These are phyloP conservation scores for Drosophila insularis DNA, from an alignment of 1,140 invertebrate species.

Conservation along the genomic window DNA sequence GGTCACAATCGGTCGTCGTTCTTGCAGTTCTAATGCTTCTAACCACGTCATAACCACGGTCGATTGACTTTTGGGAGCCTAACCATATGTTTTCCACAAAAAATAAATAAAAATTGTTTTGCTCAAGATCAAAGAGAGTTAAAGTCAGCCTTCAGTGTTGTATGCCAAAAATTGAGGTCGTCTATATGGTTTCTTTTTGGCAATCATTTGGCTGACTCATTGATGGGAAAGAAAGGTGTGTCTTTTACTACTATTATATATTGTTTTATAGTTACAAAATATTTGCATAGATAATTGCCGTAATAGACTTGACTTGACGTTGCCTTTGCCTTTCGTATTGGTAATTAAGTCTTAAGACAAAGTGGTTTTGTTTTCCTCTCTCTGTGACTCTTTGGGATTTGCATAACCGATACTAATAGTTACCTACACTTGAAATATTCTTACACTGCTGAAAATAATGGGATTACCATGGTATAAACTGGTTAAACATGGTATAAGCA, in stretches of 20 bases:
- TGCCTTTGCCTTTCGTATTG: constrained; percentile 7
- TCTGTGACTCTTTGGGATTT: not conserved
- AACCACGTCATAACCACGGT: constrained; percentile 36
- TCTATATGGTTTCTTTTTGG: not conserved
- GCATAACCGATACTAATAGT: not conserved
- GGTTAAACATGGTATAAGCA: too few relatives aligned
- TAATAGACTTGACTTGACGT: constrained; percentile 3
- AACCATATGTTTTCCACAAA: constrained; percentile 24
- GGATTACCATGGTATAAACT: too few relatives aligned
- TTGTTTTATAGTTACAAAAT: constrained; percentile 9
- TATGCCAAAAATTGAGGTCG: constrained; percentile 48
- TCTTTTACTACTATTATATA: not conserved
- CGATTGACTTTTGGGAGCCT: constrained; percentile 37
- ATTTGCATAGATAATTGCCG: constrained; percentile 20
- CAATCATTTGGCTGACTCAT: constrained; percentile 8
- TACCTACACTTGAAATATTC: not conserved
- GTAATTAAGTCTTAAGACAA: constrained; percentile 13
- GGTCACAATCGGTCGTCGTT: constrained; percentile 42
- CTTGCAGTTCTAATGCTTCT: constrained; percentile 69
- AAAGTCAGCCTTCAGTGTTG: constrained; percentile 50
- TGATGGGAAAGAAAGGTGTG: not conserved
- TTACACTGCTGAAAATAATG: not conserved
- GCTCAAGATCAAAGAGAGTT: constrained; percentile 35
- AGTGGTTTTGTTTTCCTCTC: not conserved
- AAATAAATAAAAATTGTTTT: not conserved